A percentile compares a stretch with the other conserved stretches of the same genome.
Conservation (phyloP, 1,140 invertebrate genomes). For the Frieseomelitta varia region DNA sequence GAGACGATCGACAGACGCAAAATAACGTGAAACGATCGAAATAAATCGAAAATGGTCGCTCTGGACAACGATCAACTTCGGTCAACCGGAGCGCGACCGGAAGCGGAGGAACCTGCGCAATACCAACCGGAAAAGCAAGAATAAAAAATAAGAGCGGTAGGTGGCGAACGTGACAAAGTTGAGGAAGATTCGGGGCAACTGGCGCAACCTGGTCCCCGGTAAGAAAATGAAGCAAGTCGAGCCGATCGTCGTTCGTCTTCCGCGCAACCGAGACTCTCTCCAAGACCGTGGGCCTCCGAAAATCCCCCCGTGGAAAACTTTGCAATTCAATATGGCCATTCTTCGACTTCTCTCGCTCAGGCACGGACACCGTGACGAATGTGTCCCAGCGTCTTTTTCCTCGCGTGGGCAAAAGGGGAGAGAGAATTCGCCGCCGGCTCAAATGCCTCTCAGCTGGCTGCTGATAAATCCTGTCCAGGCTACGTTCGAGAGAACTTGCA, state of each 20-base stretch:
- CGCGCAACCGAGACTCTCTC: background rate
- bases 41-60: no score
- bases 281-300: conserved; percentile 25
- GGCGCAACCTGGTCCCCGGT: background rate
- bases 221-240: conserved; percentile 51
- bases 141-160: background rate
- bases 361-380: conserved; percentile 12
- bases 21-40: no score
- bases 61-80: no score
- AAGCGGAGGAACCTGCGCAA: no score
- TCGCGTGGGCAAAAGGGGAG: background rate
- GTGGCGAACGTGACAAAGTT: conserved; percentile 14
- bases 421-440: conserved; percentile 1
- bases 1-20: no score
- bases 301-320: conserved; percentile 41
- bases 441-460: background rate
- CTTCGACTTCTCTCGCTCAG: conserved; percentile 22
- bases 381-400: conserved; percentile 5
- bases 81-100: no score
- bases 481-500: background rate
- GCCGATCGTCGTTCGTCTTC: conserved; percentile 32
- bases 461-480: background rate
- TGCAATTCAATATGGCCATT: conserved; percentile 45
- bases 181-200: conserved; percentile 16
- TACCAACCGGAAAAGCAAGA: background rate